These are phyloP conservation scores for Rhinoptilus africanus DNA, from an alignment of 2,113 vertebrate species.

Conservation along the genomic window DNA sequence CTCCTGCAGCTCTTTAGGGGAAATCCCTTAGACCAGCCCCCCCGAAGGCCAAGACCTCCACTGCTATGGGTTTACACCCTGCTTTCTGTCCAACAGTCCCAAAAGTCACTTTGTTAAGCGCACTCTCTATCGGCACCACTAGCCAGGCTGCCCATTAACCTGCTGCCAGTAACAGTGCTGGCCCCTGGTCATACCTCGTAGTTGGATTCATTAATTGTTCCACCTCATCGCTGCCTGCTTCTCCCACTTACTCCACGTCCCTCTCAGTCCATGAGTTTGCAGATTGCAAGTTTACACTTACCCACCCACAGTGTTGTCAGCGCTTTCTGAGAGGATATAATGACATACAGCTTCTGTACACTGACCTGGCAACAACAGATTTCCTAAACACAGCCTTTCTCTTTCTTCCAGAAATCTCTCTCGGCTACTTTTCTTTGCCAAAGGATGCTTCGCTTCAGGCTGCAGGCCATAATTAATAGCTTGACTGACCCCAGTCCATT, in stretches of 20 bases:
- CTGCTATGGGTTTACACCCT: neutral
- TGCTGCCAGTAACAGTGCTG: neutral
- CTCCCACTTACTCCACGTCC: neutral
- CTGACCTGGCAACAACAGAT: neutral
- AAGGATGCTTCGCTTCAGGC: neutral
- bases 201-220: neutral
- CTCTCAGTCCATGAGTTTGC: neutral
- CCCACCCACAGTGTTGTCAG: neutral
- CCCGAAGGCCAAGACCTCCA: neutral
- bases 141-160: neutral
- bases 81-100: neutral
- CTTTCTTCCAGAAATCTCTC: neutral
- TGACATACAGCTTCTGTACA: neutral
- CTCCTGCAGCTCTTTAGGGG: neutral
- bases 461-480: neutral
- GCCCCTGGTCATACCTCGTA: neutral
- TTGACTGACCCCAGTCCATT: neutral
- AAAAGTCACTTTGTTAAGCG: neutral
- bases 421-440: neutral
- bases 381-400: neutral
- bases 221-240: neutral
- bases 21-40: neutral
- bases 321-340: neutral
- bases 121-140: neutral
- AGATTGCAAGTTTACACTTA: neutral